A percentile compares a stretch with the other conserved stretches of the same genome.
phyloP scores from a whole-genome alignment of 1,140 invertebrate species.

The Trachymyrmex septentrionalis region DNA sequence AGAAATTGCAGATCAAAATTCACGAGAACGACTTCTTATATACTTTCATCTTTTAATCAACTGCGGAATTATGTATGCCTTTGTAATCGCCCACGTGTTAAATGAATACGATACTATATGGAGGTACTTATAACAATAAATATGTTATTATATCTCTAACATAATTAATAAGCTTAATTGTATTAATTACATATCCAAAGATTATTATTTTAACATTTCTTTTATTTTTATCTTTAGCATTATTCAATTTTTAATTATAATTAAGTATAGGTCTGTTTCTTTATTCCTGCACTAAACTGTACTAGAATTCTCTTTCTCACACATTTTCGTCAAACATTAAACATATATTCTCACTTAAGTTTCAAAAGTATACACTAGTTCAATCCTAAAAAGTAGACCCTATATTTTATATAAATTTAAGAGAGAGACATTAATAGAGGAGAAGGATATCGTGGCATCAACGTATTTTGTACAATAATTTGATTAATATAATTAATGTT shows the following conservation, averaged over 20 bases:
- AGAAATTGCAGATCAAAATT: slow-evolving; percentile 92
- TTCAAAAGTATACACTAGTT: too few relatives aligned
- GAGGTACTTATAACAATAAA: slow-evolving; percentile 63
- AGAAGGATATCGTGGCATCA: too few relatives aligned
- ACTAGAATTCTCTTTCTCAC: too few relatives aligned
- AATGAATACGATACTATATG: slow-evolving; percentile 87
- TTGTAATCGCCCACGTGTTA: slow-evolving; percentile 88
- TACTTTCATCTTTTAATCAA: slow-evolving; percentile 92
- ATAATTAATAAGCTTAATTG: not conserved
- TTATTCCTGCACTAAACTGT: too few relatives aligned
- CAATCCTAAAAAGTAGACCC: too few relatives aligned
- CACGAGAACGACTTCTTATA: slow-evolving; percentile 91
- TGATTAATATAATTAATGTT: too few relatives aligned
- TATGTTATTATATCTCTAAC: not conserved
- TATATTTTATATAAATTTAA: too few relatives aligned
- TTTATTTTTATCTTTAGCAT: not conserved
- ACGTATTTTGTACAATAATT: too few relatives aligned
- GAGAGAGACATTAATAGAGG: too few relatives aligned
- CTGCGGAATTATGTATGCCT: slow-evolving; percentile 91
- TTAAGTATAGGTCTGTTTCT: not conserved
- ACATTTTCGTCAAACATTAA: too few relatives aligned
- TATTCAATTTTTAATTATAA: not conserved
- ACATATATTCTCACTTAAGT: too few relatives aligned
- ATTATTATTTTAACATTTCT: not conserved
- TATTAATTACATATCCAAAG: not conserved